Conservation (phyloP, 2,113 vertebrate genomes). For the Ammodytes marinus region DNA sequence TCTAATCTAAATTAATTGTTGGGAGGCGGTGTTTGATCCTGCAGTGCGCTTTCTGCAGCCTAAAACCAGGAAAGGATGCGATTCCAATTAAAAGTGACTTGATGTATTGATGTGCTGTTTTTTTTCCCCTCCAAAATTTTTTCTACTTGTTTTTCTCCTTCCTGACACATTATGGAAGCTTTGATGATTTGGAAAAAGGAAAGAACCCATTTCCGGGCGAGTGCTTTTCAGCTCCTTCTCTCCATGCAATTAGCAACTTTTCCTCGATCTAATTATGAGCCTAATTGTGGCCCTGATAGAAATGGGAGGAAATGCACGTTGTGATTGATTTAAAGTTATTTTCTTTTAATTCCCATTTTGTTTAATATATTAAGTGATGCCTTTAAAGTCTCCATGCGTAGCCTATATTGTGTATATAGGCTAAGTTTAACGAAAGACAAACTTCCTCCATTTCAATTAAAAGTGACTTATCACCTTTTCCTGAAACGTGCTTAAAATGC, state of each 20-base stretch:
- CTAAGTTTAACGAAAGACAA: slow-evolving; percentile 95
- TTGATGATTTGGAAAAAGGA: slow-evolving; percentile 91
- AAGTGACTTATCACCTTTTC: slow-evolving; percentile 98
- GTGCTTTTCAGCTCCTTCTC: slow-evolving; percentile 66
- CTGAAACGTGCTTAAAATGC: slow-evolving; percentile 98
- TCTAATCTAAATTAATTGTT: slow-evolving; percentile 99
- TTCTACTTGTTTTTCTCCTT: slow-evolving; percentile 52
- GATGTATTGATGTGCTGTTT: slow-evolving; percentile 59
- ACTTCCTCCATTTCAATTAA: slow-evolving; percentile 99
- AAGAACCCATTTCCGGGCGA: slow-evolving; percentile 92
- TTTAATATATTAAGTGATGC: slow-evolving; percentile 84
- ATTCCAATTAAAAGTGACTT: slow-evolving; percentile 90
- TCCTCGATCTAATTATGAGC: slow-evolving; percentile 94
- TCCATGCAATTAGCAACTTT: slow-evolving; percentile 86
- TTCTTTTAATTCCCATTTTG: slow-evolving; percentile 90
- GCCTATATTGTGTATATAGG: slow-evolving; percentile 73
- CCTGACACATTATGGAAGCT: slow-evolving; percentile 71
- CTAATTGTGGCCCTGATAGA: slow-evolving; percentile 93
- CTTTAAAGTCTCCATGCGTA: slow-evolving; percentile 69
- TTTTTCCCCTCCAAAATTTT: slow-evolving; percentile 66
- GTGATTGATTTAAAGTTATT: slow-evolving; percentile 94
- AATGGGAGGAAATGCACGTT: slow-evolving; percentile 81
- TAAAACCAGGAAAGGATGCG: slow-evolving; percentile 83
- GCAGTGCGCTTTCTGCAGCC: slow-evolving; percentile 33
- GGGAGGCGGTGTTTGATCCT: slow-evolving; percentile 90